Evolutionary conservation across 2,797 vertebrate species (phyloP).

Genomic region (Mergus octosetaceus): DNA sequence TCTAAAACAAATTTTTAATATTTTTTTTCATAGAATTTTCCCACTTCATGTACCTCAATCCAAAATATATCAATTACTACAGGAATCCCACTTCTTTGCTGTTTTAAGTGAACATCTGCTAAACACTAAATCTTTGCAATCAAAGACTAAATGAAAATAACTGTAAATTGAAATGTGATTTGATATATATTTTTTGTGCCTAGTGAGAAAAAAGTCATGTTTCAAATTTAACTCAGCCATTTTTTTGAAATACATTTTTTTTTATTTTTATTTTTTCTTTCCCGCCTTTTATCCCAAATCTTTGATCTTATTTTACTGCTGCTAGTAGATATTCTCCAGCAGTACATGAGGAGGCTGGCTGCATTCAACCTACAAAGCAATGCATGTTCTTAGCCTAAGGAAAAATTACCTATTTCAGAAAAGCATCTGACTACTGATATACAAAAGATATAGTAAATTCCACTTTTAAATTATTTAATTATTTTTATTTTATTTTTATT

Average conservation of each 20-base stretch:
- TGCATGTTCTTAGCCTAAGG: not conserved
- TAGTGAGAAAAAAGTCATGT: not conserved
- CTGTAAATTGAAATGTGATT: not conserved
- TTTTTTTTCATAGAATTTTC: not conserved
- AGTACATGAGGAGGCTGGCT: not conserved
- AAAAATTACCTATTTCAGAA: not conserved
- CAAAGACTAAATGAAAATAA: not conserved
- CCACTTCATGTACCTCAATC: not conserved
- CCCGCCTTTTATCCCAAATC: not conserved
- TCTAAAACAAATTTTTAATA: not conserved
- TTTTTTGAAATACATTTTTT: not conserved
- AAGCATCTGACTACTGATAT: not conserved
- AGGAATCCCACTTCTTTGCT: not conserved
- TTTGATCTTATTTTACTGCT: not conserved
- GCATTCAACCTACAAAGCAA: not conserved
- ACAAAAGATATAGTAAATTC: rapidly evolving
- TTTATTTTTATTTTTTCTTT: not conserved
- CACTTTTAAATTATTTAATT: not conserved
- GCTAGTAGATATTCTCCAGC: not conserved
- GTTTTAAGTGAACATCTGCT: not conserved
- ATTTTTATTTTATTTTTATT: not conserved
- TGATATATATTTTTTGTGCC: not conserved
- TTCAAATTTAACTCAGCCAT: not conserved
- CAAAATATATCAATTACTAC: not conserved
- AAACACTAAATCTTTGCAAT: not conserved